Evolutionary conservation across 2,888 invertebrate genomes (phyloP).

Genomic region (Carabus problematicus): DNA sequence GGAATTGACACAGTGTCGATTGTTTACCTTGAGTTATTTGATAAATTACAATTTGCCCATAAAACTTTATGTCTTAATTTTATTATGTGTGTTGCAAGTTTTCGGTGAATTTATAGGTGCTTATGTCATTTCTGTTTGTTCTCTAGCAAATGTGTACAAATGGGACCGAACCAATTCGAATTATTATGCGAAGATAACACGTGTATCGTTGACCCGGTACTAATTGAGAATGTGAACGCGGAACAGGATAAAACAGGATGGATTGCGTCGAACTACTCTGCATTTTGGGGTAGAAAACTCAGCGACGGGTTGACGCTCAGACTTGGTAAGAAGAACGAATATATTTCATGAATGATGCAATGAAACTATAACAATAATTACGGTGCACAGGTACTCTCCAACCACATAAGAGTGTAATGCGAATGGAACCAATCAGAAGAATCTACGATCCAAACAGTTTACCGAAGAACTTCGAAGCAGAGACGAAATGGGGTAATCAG

Average conservation of each 20-base stretch:
- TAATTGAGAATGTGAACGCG: conserved; percentile 73
- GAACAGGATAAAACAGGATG: conserved; percentile 67
- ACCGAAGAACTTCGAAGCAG: conserved; percentile 78
- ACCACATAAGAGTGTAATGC: conserved; percentile 60
- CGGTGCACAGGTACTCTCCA: conserved; percentile 62
- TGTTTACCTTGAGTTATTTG: neutral
- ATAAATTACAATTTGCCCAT: neutral
- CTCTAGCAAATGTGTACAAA: conserved; percentile 65
- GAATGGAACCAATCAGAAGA: conserved; percentile 67
- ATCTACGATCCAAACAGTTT: conserved; percentile 67
- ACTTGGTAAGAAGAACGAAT: conserved; percentile 69
- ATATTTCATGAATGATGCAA: conserved; percentile 9
- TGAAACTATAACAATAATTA: neutral
- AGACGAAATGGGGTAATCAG: conserved; percentile 74
- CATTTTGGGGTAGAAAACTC: conserved; percentile 84
- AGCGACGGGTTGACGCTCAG: conserved; percentile 79
- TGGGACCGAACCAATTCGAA: conserved; percentile 53
- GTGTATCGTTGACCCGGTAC: conserved; percentile 77
- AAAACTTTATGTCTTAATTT: too few species aligned
- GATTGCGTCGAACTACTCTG: conserved; percentile 80
- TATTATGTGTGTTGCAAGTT: neutral
- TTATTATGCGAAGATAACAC: conserved; percentile 74
- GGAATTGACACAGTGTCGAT: neutral
- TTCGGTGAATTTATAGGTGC: conserved; percentile 1
- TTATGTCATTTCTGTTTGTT: too few species aligned